Evolutionary conservation across 2,113 vertebrate genomes (phyloP), one percentile per base, ranked within the genome.

Genomic region (Calyptommatus sinebrachiatus): DNA sequence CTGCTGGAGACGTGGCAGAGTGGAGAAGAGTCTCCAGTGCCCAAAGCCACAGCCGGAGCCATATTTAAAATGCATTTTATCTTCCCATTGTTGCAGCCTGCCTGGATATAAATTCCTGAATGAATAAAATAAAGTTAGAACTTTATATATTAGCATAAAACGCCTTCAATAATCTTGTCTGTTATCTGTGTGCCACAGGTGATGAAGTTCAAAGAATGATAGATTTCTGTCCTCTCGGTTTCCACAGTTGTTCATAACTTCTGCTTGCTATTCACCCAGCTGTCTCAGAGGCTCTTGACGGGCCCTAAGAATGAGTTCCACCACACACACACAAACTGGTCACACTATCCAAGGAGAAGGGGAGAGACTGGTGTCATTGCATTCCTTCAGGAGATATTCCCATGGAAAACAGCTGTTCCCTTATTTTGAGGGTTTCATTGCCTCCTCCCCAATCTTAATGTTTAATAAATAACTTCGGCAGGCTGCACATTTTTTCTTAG

Each of bases 321-420:
- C 35, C 35, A 41, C 35, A 5, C 11, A 26, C 21, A 9, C 8
- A 3, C 8, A 57, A 57, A 57, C 14, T 16, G 53, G 53, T 18
- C 31, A 41, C 48, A 8, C 24, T 16, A 12, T 6, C 28, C 65
- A 29, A 29, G 7, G 35, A 41, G 35, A 41, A n/a, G 22, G 61
- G 28, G 28, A 29, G 11, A 60, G 21, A 1, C 41, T 16, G 6
- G 70, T 63, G 24, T 24, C 8, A 7, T 46, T 79, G 71, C 82
- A 83, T 69, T 69, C 71, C 69, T 73, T 62, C 11, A n/a, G 71
- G 82, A 65, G 48, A 50, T 6, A 69, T 74, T 79, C 66, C 71
- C 82, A 63, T 53, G 66, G 57, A 83, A 78, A 75, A 83, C 71
- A 71, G 66, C 77, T 79, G 72, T 53, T 83, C 50, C 50, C 60